These are phyloP conservation scores for Stenurella melanura DNA, from an alignment of 2,888 invertebrate species.

Conservation along the genomic window DNA sequence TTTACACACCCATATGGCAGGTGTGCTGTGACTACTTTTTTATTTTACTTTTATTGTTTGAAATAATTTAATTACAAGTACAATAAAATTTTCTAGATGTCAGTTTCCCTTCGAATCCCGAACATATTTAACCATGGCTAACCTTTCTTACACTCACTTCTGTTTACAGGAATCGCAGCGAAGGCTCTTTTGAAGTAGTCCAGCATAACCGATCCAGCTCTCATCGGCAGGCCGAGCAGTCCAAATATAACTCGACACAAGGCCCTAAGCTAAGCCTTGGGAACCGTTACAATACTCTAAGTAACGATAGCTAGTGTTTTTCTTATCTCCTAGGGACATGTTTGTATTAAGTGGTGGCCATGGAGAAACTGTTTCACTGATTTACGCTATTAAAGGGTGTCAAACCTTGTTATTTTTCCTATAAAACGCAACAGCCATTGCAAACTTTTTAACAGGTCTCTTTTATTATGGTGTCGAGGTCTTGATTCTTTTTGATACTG, in stretches of 20 bases:
- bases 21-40: too few relatives aligned
- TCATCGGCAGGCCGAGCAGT: constrained; percentile 73
- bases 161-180: constrained; percentile 73
- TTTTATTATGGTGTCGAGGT: constrained; percentile 3
- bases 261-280: constrained; percentile 77
- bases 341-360: constrained; percentile 59
- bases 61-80: too few relatives aligned
- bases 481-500: constrained; percentile 38
- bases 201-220: constrained; percentile 76
- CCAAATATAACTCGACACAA: constrained; percentile 72
- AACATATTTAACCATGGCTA: not conserved
- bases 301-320: constrained; percentile 75
- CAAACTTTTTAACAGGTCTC: not conserved
- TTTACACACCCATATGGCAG: too few relatives aligned
- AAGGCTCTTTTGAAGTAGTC: constrained; percentile 78
- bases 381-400: constrained; percentile 39
- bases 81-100: not conserved
- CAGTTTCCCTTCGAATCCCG: not conserved
- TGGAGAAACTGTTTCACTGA: constrained; percentile 45
- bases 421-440: not conserved
- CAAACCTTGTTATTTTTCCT: constrained; percentile 4
- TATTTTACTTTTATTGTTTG: too few relatives aligned
- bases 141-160: not conserved
- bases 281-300: constrained; percentile 80
- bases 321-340: constrained; percentile 58